Evolutionary conservation across 2,113 vertebrate species (phyloP).

Genomic region (Serinus canaria): DNA sequence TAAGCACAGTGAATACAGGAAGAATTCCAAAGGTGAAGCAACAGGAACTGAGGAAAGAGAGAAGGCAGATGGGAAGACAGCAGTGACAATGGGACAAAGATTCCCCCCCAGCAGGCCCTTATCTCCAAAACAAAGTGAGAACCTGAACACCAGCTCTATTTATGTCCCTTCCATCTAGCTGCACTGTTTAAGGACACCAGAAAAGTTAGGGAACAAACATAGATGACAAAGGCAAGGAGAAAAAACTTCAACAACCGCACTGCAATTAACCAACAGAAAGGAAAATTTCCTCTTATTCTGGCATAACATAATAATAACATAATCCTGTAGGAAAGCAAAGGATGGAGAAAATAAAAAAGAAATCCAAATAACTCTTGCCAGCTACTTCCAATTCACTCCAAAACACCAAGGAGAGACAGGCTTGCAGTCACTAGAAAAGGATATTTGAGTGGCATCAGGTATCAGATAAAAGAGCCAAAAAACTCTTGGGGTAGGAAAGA

Average conservation of each 20-base stretch:
- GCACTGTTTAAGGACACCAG: not conserved
- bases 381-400: not conserved
- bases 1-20: slow-evolving; percentile 10
- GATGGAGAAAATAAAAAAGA: not conserved
- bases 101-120: not conserved
- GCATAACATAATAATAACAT: not conserved
- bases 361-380: not conserved
- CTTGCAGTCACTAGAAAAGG: not conserved
- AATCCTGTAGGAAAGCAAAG: not conserved
- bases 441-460: not conserved
- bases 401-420: not conserved
- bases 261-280: not conserved
- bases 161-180: not conserved
- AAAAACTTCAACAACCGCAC: not conserved
- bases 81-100: not conserved
- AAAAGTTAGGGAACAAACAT: not conserved
- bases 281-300: not conserved
- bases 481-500: not conserved
- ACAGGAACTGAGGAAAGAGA: not conserved
- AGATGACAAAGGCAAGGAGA: not conserved
- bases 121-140: not conserved
- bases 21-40: not conserved
- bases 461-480: not conserved
- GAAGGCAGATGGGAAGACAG: not conserved
- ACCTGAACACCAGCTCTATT: not conserved